Percentiles rank a stretch among this genome's conserved stretches.
These are phyloP conservation scores for Numenius phaeopus DNA, from an alignment of 2,797 vertebrate species.

Conservation along the genomic window DNA sequence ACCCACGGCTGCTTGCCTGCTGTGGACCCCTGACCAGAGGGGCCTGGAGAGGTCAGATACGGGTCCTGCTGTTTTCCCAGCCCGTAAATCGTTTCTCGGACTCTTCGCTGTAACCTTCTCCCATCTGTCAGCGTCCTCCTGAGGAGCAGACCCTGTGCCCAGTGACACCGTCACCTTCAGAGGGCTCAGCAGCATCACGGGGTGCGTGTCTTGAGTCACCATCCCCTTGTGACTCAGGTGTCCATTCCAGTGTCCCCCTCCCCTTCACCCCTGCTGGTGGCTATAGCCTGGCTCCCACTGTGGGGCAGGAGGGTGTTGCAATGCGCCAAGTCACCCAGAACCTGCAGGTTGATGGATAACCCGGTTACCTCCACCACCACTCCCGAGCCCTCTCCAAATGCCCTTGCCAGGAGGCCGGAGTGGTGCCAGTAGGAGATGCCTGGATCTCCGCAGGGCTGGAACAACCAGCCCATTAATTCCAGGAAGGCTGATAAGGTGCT, in stretches of 20 bases:
- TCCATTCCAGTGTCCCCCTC: background rate
- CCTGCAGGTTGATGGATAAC: slow-evolving; percentile 66
- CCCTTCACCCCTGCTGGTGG: background rate
- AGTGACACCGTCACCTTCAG: rapidly evolving
- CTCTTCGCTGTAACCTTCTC: rapidly evolving
- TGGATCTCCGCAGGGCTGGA: background rate
- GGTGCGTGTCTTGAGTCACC: rapidly evolving
- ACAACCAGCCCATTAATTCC: slow-evolving; percentile 59
- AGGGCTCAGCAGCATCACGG: background rate
- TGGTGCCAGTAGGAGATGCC: background rate
- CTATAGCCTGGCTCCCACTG: background rate
- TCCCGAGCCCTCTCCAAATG: slow-evolving; percentile 8
- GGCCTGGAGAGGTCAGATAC: background rate
- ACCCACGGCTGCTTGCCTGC: background rate
- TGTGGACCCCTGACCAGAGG: background rate
- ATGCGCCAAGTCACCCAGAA: slow-evolving; percentile 49
- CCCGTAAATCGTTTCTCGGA: background rate
- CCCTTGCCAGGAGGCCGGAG: slow-evolving; percentile 48
- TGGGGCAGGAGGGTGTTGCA: background rate
- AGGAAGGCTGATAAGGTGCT: slow-evolving; percentile 30
- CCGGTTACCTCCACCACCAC: background rate
- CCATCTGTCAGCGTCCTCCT: background rate
- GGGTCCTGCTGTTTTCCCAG: background rate
- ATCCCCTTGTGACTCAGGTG: background rate
- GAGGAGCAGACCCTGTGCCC: background rate